Base-by-base conservation (phyloP, 2,888 invertebrate species). In the Galeopsomyia nigrocyanea region DNA sequence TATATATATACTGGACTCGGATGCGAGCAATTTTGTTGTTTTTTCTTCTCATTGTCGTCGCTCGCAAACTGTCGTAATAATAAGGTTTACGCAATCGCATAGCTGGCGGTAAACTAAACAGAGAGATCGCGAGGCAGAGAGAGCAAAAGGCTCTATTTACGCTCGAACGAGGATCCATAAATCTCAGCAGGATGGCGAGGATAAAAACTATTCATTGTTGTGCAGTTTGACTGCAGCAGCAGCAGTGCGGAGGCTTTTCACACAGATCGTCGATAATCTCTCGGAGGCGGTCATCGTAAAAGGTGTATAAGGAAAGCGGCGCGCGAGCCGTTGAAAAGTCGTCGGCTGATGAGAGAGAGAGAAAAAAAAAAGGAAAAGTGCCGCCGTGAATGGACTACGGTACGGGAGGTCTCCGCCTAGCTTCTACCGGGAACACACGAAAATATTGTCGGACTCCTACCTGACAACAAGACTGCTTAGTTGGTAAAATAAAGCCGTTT, bases 311-410 rank as follows among this genome's bases (percentile, higher is more conserved):
- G 31, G 31, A 31, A 31, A 31, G 31, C 31, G 39, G 47, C 46
- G 58, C 22, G 49, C n/a, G 49, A 47, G 50, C 10, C 49, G 21
- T 26, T 62, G 19, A 62, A 67, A 60, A 22, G 39, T 62, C 46
- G 50, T 50, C 49, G 61, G 31, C 3, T 22, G 16, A 3, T 46
- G 26, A 51, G 10, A 10, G 17, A 53, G 21, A 16, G 47, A 26
- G 39, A 55, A 56, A 21, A 58, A 51, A 64, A 56, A 71, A 67
- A 71, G 62, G 74, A 70, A 74, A 71, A 74, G 68, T 71, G 67
- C 74, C 71, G 74, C 47, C 64, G 47, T 5, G 39, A 39, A 26
- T 22, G 22, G n/a, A n/a, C n/a, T n/a, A 9, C 9, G 6, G 3
- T 3, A 58, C 67, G 70, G 74, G 71, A 68, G 74, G 74, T 71